Evolutionary conservation across 2,888 invertebrate species (phyloP), one percentile per base, ranked within the genome.

Genomic region (Melanargia galathea): DNA sequence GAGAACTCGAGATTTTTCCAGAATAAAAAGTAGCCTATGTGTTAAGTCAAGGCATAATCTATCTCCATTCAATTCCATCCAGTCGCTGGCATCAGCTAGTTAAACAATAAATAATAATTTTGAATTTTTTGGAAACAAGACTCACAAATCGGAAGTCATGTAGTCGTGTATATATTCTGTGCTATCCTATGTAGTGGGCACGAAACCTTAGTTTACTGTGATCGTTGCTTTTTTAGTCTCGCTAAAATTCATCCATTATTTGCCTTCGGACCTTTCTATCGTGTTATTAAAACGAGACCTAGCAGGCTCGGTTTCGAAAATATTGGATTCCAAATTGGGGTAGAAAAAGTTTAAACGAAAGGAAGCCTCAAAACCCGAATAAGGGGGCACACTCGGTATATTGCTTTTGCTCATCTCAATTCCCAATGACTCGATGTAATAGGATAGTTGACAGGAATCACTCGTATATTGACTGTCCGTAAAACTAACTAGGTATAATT

Each of bases 271-370:
- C 70, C 75, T 66, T 71, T 69, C 71, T 73, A 72, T 71, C 67
- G 71, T 66, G 75, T 75, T 76, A 78, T 77, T 78, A 78, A 77
- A 77, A 76, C 74, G 74, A 71, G 73, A 73, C 75, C 71, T 74
- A 65, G 70, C 70, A 65, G 62, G 54, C 64, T 58, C 68, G 70
- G 70, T 68, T 67, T 69, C 70, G 69, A 73, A 73, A 75, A 75
- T 75, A 75, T 75, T 75, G 74, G 74, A 75, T 73, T 75, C 71
- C 61, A 66, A 70, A 71, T 70, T 68, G 63, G 63, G 65, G 60
- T 67, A 66, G 62, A 67, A 67, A 71, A 71, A 65, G 56, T 63
- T 66, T 61, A 40, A 62, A 64, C 48, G 58, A 63, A 67, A 71
- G 64, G 60, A 71, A 63, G 66, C 52, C 51, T 55, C 38, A 35